Evolutionary conservation across 1,140 invertebrate species (phyloP).

Genomic region (Tachypleus tridentatus): DNA sequence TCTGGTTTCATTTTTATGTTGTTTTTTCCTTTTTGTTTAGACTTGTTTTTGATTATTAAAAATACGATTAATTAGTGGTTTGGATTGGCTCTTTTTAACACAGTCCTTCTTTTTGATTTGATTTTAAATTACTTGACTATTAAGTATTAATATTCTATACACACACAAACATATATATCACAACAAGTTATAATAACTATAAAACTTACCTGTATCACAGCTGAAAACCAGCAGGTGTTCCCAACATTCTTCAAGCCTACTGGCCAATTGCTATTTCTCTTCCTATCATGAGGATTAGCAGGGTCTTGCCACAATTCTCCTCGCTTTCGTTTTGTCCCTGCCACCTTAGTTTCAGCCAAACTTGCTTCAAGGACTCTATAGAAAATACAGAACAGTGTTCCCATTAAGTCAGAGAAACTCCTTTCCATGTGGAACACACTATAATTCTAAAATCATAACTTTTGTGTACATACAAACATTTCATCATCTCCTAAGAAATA

Average conservation of each 20-base stretch:
- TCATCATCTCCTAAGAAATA: no score
- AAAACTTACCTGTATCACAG: conserved; percentile 37
- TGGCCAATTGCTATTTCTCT: conserved; percentile 34
- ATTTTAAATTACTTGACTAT: conserved; percentile 5
- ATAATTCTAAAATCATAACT: no score
- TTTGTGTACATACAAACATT: no score
- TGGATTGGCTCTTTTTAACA: no score
- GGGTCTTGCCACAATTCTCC: conserved; percentile 38
- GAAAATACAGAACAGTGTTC: neutral
- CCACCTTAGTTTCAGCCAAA: conserved; percentile 33
- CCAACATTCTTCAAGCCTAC: conserved; percentile 43
- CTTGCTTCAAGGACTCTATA: conserved; percentile 38
- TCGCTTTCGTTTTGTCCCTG: conserved; percentile 33
- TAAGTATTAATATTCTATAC: neutral
- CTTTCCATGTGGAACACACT: neutral
- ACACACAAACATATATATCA: neutral
- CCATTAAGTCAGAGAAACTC: no score
- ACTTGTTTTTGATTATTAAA: no score
- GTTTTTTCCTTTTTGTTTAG: no score
- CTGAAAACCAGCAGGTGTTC: conserved; percentile 45
- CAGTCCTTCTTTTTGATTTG: neutral
- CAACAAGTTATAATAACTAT: neutral
- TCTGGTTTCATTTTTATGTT: no score
- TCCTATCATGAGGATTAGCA: conserved; percentile 38
- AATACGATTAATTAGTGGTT: no score